A percentile compares a stretch with the other conserved stretches of the same genome.
These are phyloP conservation scores for Maniola jurtina DNA, from an alignment of 1,140 invertebrate genomes.

Conservation along the genomic window DNA sequence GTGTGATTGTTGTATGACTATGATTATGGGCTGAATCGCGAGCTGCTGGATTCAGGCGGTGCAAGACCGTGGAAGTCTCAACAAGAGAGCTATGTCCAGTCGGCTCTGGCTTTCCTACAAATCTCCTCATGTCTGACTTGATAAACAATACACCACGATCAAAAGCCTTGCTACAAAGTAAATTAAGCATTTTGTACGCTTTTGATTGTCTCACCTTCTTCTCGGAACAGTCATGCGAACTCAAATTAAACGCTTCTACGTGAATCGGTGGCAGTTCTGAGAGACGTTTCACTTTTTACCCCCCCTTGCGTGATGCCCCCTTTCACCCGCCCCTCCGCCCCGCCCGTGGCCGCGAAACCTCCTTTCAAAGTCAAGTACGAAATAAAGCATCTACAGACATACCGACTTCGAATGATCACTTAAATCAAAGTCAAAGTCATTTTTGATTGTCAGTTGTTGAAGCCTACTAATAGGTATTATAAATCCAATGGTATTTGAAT, in stretches of 20 bases:
- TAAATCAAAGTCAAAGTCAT: not conserved
- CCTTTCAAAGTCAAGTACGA: slow-evolving; percentile 63
- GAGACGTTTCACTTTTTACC: slow-evolving; percentile 46
- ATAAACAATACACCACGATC: no score
- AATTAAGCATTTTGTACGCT: slow-evolving; percentile 4
- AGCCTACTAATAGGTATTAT: no score
- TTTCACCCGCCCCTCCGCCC: slow-evolving; percentile 6
- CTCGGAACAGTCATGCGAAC: slow-evolving; percentile 23
- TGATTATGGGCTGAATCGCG: no score
- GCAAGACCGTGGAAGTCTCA: no score
- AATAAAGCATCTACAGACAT: slow-evolving; percentile 4
- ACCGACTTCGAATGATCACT: not conserved
- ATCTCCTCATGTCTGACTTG: no score
- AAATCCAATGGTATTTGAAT: no score
- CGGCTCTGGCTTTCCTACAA: no score
- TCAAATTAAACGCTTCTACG: slow-evolving; percentile 28
- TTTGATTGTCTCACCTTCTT: slow-evolving; percentile 9
- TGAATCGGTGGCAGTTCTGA: slow-evolving; percentile 28
- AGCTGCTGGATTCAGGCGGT: no score
- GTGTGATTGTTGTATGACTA: no score
- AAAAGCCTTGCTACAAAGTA: not conserved
- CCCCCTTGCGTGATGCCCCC: slow-evolving; percentile 13
- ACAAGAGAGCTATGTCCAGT: no score
- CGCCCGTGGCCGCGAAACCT: slow-evolving; percentile 59
- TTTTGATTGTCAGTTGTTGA: no score